phyloP scores from a whole-genome alignment of 1,140 invertebrate species.

The Drosophila nebulosa region DNA sequence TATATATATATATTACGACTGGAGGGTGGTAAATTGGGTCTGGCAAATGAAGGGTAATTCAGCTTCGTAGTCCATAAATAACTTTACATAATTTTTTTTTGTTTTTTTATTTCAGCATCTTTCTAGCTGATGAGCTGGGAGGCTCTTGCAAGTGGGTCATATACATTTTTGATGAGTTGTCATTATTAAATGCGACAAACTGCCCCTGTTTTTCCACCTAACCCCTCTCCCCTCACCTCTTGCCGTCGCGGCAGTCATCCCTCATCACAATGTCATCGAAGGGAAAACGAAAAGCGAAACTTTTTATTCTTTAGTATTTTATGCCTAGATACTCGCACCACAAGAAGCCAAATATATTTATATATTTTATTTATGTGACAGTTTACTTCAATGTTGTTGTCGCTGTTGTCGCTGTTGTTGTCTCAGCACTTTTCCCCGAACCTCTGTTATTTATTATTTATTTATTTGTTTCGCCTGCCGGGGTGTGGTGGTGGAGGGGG shows the following conservation, averaged over 20 bases:
- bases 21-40: not conserved
- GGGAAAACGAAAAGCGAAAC: constrained; percentile 28
- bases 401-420: constrained; percentile 26
- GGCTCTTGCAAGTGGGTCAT: constrained; percentile 64
- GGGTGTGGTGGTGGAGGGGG: not conserved
- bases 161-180: constrained; percentile 78
- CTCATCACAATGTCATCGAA: constrained; percentile 7
- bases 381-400: constrained; percentile 32
- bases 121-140: constrained; percentile 35
- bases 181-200: constrained; percentile 71
- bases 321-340: constrained; percentile 19
- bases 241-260: not conserved
- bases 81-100: not conserved
- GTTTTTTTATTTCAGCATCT: constrained; percentile 49
- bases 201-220: not conserved
- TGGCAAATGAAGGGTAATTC: not conserved
- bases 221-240: not conserved
- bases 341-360: constrained; percentile 34
- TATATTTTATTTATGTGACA: constrained; percentile 76
- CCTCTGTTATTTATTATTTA: constrained; percentile 1
- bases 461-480: not conserved
- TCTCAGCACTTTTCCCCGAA: constrained; percentile 19
- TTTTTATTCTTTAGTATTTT: constrained; percentile 24
- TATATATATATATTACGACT: too few relatives aligned
- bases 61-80: not conserved